phyloP scores from a whole-genome alignment of 2,888 invertebrate genomes.

The Hirtodrosophila alboralis region DNA sequence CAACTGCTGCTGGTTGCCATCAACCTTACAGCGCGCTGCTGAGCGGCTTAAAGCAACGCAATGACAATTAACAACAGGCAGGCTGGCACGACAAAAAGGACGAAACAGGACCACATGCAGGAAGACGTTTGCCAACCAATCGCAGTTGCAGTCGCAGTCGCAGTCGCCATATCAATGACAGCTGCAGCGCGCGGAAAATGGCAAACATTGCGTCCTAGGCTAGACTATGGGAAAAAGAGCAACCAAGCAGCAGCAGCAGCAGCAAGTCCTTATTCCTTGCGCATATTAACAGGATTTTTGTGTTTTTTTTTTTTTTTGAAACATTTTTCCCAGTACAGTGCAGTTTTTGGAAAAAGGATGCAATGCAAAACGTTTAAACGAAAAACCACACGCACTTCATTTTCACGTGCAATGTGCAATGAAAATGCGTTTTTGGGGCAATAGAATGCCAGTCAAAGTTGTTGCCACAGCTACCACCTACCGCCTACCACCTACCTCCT shows the following conservation, averaged over 20 bases:
- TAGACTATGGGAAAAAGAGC: background rate
- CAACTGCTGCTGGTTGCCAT: conserved; percentile 17
- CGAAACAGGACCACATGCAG: conserved; percentile 3
- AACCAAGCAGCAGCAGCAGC: conserved; percentile 8
- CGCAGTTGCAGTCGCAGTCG: conserved; percentile 45
- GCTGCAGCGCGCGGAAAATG: conserved; percentile 28
- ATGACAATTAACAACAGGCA: conserved; percentile 76
- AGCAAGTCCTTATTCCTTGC: conserved; percentile 56
- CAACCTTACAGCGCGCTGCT: conserved; percentile 37
- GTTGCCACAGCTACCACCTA: conserved; percentile 40
- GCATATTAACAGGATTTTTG: conserved; percentile 72
- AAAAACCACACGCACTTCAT: conserved; percentile 63
- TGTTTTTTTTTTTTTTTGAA: too few species aligned
- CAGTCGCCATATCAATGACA: conserved; percentile 68
- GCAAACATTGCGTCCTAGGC: conserved; percentile 25
- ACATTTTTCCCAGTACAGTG: conserved; percentile 31
- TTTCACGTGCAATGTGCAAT: conserved; percentile 68
- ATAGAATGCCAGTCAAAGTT: conserved; percentile 73
- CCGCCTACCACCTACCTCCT: conserved; percentile 10
- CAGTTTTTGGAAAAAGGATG: conserved; percentile 9
- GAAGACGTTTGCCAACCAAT: conserved; percentile 62
- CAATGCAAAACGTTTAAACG: conserved; percentile 45
- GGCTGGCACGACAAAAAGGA: conserved; percentile 48
- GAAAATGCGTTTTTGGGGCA: conserved; percentile 57
- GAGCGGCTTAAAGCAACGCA: conserved; percentile 71